phyloP scores from a whole-genome alignment of 2,888 invertebrate species.

The Eupithecia abbreviata region DNA sequence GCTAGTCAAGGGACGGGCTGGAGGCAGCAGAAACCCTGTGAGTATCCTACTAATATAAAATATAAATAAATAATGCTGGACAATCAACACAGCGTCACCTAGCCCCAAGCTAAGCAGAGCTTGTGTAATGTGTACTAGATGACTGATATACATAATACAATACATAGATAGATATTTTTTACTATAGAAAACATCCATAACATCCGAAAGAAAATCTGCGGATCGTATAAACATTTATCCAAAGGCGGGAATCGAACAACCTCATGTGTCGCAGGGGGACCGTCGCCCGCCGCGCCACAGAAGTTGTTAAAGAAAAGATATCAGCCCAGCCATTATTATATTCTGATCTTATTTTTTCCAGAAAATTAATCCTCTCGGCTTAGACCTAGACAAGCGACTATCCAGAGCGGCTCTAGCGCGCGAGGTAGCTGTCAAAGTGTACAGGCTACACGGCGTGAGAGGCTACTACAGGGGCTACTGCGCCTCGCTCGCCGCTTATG shows the following conservation, averaged over 20 bases:
- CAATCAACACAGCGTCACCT: no score
- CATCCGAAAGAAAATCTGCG: no score
- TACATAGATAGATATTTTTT: no score
- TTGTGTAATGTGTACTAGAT: no score
- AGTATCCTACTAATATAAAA: constrained; percentile 45
- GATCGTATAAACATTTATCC: no score
- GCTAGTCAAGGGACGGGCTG: constrained; percentile 70
- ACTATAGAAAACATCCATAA: no score
- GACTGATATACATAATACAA: no score
- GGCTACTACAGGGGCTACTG: constrained; percentile 98
- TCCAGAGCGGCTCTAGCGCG: constrained; percentile 87
- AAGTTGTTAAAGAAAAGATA: neutral
- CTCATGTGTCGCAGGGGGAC: no score
- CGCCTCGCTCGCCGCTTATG: constrained; percentile 96
- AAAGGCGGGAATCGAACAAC: no score
- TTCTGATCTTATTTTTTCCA: constrained; percentile 47
- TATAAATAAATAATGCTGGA: no score
- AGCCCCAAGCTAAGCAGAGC: no score
- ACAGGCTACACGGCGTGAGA: constrained; percentile 90
- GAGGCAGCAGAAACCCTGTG: constrained; percentile 58
- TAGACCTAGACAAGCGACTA: constrained; percentile 85
- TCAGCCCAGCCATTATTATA: neutral
- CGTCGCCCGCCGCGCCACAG: no score
- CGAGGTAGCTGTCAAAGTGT: constrained; percentile 90
- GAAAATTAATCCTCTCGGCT: constrained; percentile 89